Conservation (phyloP, 2,113 vertebrate genomes). For the Ranitomeya variabilis region DNA sequence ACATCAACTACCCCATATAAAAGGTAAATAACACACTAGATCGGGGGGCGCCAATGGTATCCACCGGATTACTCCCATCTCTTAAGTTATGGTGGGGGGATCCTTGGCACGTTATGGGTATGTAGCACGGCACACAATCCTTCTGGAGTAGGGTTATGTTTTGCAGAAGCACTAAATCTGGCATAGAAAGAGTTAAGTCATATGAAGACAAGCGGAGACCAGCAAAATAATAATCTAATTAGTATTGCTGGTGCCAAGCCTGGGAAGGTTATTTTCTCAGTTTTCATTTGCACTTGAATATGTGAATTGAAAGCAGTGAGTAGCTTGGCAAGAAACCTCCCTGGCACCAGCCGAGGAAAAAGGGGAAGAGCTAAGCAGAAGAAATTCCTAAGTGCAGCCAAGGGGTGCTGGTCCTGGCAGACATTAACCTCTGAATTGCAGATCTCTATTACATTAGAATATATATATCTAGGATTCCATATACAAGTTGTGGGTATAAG, state of each 20-base stretch:
- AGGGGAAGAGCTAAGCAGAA: not conserved
- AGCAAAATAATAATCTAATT: conserved; percentile 39
- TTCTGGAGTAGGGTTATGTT: not conserved
- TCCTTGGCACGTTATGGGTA: too few relatives aligned
- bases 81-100: too few relatives aligned
- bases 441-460: too few relatives aligned
- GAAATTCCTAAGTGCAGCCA: conserved; percentile 29
- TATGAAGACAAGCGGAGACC: not conserved
- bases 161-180: not conserved
- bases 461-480: too few relatives aligned
- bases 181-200: conserved; percentile 7
- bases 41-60: too few relatives aligned
- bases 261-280: not conserved
- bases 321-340: conserved; percentile 37
- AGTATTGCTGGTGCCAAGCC: conserved; percentile 16
- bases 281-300: conserved; percentile 33
- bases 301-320: conserved; percentile 9
- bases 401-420: not conserved
- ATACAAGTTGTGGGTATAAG: not conserved
- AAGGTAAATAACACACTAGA: too few relatives aligned
- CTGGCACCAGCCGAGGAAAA: conserved; percentile 37
- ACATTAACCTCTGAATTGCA: conserved; percentile 7
- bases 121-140: not conserved
- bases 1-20: too few relatives aligned
- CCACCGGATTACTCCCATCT: too few relatives aligned